Evolutionary conservation across 2,888 invertebrate species (phyloP), one percentile per base, ranked within the genome.

Genomic region (Corbicula japonica): DNA sequence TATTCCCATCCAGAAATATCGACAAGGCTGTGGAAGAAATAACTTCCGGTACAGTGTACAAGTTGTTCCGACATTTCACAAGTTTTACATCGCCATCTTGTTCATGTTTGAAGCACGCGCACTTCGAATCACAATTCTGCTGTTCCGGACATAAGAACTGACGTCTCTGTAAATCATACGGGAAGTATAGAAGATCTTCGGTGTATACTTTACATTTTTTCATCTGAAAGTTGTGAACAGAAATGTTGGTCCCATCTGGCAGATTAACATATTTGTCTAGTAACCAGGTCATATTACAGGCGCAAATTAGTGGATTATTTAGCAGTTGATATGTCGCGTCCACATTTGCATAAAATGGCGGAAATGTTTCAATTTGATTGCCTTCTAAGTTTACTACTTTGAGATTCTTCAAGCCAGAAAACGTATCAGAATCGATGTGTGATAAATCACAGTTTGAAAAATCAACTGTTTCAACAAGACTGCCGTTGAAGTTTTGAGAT

Each of bases 231-330:
- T 79, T 74, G 1, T 56, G 32, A 12, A 72, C 44, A 5, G 54
- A 34, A 30, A 63, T 54, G 21, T 8, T 38, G 23, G 28, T 23
- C 6, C 38, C 52, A n/a, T 41, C 32, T 1, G 32, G 23, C 0
- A 79, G 30, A 12, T 50, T 50, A 10, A 80, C 74, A 23, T 52
- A 73, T 5, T 23, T 65, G 21, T 78, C 74, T n/a, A 44, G 26
- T 10, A 87, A 32, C 86, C 86, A 87, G 6, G 73, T 72, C 82
- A 85, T 84, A 32, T 76, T 77, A 48, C 86, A 87, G 5, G 77
- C 69, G 58, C 86, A 87, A 2, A 65, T 34, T 3, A 87, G 10
- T 0, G 85, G 85, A 66, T 87, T 87, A 0, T 65, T 65, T 8
- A 61, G 50, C 18, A 87, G 48, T 26, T 73, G 61, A 56, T 61